These are phyloP conservation scores for Ladona fulva DNA, from an alignment of 1,140 invertebrate species.

Conservation along the genomic window DNA sequence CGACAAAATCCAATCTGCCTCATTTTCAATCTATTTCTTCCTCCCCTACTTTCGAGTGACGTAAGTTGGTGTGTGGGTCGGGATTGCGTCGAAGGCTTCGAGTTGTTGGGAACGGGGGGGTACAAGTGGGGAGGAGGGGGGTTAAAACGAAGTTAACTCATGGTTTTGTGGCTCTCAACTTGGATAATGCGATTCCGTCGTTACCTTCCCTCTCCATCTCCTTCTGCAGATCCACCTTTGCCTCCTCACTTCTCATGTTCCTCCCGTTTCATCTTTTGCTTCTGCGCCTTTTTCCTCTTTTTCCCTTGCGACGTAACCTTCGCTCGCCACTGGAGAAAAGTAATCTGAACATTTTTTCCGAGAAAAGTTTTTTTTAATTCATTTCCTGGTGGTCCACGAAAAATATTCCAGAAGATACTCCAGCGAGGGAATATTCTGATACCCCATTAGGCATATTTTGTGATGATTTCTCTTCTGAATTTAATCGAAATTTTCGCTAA, in stretches of 20 bases:
- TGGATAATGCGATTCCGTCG: background rate
- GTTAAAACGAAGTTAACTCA: background rate
- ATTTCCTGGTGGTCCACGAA: no score
- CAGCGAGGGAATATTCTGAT: no score
- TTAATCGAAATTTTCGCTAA: no score
- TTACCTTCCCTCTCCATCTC: background rate
- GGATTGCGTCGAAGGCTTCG: background rate
- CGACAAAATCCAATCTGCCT: background rate
- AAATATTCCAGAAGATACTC: no score
- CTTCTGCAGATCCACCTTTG: background rate
- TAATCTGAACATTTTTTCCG: no score
- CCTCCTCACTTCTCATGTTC: background rate
- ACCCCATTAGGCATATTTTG: no score
- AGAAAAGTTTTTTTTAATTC: no score
- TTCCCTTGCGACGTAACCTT: no score
- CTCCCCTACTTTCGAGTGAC: background rate
- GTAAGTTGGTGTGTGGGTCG: background rate
- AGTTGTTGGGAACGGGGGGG: no score
- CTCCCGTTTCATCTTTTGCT: background rate
- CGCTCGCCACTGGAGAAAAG: no score
- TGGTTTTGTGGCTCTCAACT: constrained; percentile 4
- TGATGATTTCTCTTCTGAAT: no score
- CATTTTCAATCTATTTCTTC: constrained; percentile 8
- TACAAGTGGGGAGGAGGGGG: background rate
- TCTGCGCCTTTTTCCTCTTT: no score